Conservation (phyloP, 1,140 invertebrate genomes). For the Hydropsyche tenuis region DNA sequence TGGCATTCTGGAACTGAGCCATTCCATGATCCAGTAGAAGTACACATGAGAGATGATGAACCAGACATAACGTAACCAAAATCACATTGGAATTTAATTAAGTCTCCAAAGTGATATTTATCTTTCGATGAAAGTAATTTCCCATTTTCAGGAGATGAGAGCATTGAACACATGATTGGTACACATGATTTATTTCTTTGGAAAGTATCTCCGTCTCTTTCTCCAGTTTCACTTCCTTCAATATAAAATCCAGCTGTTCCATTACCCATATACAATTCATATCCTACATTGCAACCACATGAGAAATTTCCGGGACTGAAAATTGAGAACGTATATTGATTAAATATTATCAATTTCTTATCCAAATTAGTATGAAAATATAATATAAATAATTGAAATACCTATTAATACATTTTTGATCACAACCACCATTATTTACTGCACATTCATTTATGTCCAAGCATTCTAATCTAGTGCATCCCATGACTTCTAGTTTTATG, state of each 20-base stretch:
- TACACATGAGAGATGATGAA: conserved; percentile 82
- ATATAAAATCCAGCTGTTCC: conserved; percentile 91
- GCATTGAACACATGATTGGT: conserved; percentile 84
- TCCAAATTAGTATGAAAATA: neutral
- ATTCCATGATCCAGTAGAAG: conserved; percentile 92
- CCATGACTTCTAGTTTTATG: conserved; percentile 91
- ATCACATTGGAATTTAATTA: conserved; percentile 91
- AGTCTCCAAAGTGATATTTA: conserved; percentile 88
- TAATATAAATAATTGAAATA: conserved; percentile 52
- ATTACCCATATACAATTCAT: conserved; percentile 86
- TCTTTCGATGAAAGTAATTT: conserved; percentile 81
- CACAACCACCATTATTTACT: conserved; percentile 89
- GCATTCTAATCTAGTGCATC: conserved; percentile 89
- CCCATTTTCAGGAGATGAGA: conserved; percentile 88
- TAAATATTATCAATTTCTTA: too few species aligned
- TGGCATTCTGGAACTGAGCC: conserved; percentile 90
- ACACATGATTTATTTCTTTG: conserved; percentile 96
- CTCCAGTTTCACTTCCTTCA: conserved; percentile 83
- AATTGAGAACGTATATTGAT: too few species aligned
- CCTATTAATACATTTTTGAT: conserved; percentile 92
- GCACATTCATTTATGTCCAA: conserved; percentile 92
- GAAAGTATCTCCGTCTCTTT: conserved; percentile 85
- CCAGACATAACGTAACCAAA: conserved; percentile 94
- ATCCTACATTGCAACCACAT: conserved; percentile 92
- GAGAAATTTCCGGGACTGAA: conserved; percentile 79